Base-by-base conservation (phyloP, 2,113 vertebrate genomes). In the Podarcis cretensis region DNA sequence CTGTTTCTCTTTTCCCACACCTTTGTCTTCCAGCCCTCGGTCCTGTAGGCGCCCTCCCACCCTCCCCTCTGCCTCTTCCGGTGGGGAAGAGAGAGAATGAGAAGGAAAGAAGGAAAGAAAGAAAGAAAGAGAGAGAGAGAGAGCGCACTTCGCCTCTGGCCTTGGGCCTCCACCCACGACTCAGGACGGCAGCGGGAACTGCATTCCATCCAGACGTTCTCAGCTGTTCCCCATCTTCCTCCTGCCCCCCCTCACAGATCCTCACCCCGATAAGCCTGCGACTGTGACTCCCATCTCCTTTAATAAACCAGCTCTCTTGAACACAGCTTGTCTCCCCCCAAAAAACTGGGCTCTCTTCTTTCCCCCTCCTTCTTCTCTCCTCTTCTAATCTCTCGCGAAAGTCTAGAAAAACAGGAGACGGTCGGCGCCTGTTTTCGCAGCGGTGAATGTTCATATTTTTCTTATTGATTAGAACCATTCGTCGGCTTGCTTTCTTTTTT, bases 1-100 rank as follows among this genome's bases (percentile, higher is more conserved):
- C 94, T 96, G 18, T 87, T 97, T 95, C 95, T 10, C 85, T 91
- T 25, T 91, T 94, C 85, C 71, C 95, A 16, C 86, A 48, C 85
- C 69, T 81, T 88, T 2, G 86, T 65, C 84, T 88, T 89, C 9
- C 88, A 57, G 43, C 59, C 57, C 89, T 59, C 7, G n/a, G 71
- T 77, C 89, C 73, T 27, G 35, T 81, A 54, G 57, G 69, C 30
- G 37, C 40, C n/a, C 57, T 27, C 4, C 27, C 30, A 48, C 48
- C 48, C 13, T n/a, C 69, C 37, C 59, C 5, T 59, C 32, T 13
- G 27, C 35, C 87, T 83, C 57, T 88, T 68, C 73, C 1, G 71
- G 87, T 77, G 81, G 81, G 81, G 20, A 77, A 76, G 21, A 83
- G 74, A 57, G 73, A 83, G 80, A 83, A 54, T 76, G 16, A 77